Conservation (phyloP, 2,797 vertebrate genomes). For the Coracias cyanogaster region DNA sequence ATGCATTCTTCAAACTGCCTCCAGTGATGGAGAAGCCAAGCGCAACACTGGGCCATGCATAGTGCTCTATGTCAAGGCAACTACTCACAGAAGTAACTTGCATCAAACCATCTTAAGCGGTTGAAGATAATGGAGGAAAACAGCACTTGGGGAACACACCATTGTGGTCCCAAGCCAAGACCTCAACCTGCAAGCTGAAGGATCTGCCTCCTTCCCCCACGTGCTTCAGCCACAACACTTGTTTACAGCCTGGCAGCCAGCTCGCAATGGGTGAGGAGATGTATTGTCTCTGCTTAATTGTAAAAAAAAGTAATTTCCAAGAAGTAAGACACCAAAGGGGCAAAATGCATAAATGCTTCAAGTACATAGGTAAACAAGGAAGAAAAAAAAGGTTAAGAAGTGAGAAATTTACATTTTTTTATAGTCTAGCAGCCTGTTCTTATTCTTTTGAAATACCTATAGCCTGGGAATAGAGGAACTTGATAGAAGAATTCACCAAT, state of each 20-base stretch:
- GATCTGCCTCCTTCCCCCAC: background rate
- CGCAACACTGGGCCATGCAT: fast-evolving
- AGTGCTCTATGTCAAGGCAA: fast-evolving
- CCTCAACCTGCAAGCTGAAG: background rate
- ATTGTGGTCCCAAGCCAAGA: background rate
- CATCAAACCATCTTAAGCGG: fast-evolving
- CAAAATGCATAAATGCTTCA: background rate
- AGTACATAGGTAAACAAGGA: background rate
- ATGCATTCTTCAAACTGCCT: background rate
- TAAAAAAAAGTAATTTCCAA: background rate
- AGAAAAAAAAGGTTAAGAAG: background rate
- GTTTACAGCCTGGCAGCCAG: background rate
- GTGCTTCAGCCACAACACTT: background rate
- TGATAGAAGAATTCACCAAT: constrained; percentile 7
- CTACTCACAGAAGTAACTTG: background rate
- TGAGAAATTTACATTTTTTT: background rate
- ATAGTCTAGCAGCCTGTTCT: background rate
- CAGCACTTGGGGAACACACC: background rate
- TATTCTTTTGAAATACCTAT: background rate
- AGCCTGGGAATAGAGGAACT: background rate
- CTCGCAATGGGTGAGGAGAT: background rate
- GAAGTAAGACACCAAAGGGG: background rate
- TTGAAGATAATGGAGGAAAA: fast-evolving
- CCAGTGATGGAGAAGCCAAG: background rate
- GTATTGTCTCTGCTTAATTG: background rate